phyloP scores from a whole-genome alignment of 2,888 invertebrate species.

The Andrena chrysosceles region DNA sequence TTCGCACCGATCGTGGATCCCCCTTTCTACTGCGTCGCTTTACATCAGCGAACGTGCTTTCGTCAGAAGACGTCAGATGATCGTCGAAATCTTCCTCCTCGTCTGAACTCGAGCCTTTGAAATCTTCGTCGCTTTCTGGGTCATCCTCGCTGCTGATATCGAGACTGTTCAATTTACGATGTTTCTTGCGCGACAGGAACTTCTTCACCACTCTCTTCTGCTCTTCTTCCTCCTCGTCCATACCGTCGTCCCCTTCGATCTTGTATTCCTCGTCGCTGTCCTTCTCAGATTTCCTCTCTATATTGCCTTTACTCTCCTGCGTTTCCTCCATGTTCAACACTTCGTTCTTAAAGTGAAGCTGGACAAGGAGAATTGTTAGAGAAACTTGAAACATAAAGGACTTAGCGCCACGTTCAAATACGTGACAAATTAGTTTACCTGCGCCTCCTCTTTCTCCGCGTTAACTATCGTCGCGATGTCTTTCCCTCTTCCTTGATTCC shows the following conservation, averaged over 20 bases:
- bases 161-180: constrained; percentile 91
- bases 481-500: constrained; percentile 94
- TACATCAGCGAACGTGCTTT: constrained; percentile 86
- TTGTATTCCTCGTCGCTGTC: constrained; percentile 83
- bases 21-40: constrained; percentile 85
- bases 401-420: background rate
- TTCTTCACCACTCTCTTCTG: constrained; percentile 79
- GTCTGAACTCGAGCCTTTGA: constrained; percentile 91
- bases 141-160: constrained; percentile 94
- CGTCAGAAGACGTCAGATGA: constrained; percentile 86
- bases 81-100: constrained; percentile 87
- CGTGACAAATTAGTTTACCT: constrained; percentile 54
- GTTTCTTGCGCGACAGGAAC: constrained; percentile 86
- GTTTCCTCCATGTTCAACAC: constrained; percentile 70
- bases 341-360: constrained; percentile 72
- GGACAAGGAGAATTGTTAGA: background rate
- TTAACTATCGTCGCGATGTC: constrained; percentile 95
- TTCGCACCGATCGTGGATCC: constrained; percentile 85
- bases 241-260: constrained; percentile 77
- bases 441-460: constrained; percentile 90
- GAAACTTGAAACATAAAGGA: background rate
- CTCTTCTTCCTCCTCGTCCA: constrained; percentile 82
- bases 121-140: constrained; percentile 95
- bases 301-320: constrained; percentile 85
- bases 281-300: constrained; percentile 78